phyloP scores from a whole-genome alignment of 1,140 invertebrate genomes.

The Argopecten irradians region DNA sequence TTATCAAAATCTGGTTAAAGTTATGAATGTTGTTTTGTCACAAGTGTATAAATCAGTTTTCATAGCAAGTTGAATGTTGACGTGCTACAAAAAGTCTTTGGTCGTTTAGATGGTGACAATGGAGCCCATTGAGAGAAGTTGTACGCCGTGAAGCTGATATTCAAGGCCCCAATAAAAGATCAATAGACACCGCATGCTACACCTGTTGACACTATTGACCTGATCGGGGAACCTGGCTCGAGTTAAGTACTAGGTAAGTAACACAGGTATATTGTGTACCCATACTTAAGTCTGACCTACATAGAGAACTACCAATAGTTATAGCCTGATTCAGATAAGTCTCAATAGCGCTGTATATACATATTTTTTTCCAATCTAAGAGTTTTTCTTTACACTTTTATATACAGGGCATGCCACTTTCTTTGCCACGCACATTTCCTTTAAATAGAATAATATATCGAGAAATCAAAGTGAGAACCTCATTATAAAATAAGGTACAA shows the following conservation, averaged over 20 bases:
- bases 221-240: background rate
- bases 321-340: conserved; percentile 1
- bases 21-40: background rate
- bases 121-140: background rate
- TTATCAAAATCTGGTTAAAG: background rate
- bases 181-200: background rate
- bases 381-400: too few relatives aligned
- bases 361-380: too few relatives aligned
- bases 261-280: background rate
- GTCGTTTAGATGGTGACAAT: background rate
- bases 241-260: background rate
- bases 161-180: background rate
- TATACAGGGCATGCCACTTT: too few relatives aligned
- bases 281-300: background rate
- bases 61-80: background rate
- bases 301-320: background rate
- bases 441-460: too few relatives aligned
- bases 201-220: conserved; percentile 9
- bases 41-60: conserved; percentile 15
- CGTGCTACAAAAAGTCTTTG: background rate
- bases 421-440: too few relatives aligned
- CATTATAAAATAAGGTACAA: too few relatives aligned
- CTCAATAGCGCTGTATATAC: background rate
- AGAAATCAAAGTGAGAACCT: too few relatives aligned
- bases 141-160: background rate